Percentiles rank a stretch among this genome's conserved stretches.
Evolutionary conservation across 2,797 vertebrate species (phyloP).

Genomic region (Microctenopoma steveboyesi): DNA sequence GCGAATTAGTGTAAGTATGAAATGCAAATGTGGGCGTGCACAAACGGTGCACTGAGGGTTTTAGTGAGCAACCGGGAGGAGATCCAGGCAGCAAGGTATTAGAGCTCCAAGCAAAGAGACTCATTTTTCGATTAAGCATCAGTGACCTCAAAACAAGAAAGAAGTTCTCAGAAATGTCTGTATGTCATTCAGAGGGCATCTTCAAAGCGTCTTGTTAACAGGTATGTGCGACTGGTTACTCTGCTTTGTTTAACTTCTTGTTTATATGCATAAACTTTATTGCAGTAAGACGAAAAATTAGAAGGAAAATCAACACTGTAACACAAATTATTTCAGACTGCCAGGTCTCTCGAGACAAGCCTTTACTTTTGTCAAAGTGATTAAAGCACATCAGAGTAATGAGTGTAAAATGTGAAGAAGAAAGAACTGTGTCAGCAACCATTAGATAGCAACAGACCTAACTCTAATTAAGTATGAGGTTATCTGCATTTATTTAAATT

Average conservation of each 20-base stretch:
- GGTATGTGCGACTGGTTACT: constrained; percentile 54
- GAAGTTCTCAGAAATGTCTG: constrained; percentile 8
- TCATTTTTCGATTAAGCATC: constrained; percentile 19
- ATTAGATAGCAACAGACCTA: constrained; percentile 24
- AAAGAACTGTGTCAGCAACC: constrained; percentile 32
- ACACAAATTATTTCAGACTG: not conserved
- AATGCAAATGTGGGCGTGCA: constrained; percentile 42
- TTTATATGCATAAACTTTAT: not conserved
- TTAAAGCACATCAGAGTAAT: constrained; percentile 22
- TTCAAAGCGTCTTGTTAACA: constrained; percentile 37
- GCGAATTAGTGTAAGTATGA: constrained; percentile 22
- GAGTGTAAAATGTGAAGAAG: constrained; percentile 30
- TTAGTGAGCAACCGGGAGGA: constrained; percentile 32
- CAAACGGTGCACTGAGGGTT: constrained; percentile 12
- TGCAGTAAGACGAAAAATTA: not conserved
- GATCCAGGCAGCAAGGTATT: constrained; percentile 1
- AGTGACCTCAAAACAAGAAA: constrained; percentile 32
- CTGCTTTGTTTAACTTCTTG: constrained; percentile 1
- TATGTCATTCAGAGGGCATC: constrained; percentile 24
- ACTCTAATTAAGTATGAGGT: constrained; percentile 35
- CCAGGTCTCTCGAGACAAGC: not conserved
- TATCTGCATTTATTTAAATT: constrained; percentile 47
- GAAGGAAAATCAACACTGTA: not conserved
- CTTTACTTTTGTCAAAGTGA: constrained; percentile 11
- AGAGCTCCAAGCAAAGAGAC: constrained; percentile 16